Conservation (phyloP, 2,797 vertebrate genomes). For the Potorous gilbertii region DNA sequence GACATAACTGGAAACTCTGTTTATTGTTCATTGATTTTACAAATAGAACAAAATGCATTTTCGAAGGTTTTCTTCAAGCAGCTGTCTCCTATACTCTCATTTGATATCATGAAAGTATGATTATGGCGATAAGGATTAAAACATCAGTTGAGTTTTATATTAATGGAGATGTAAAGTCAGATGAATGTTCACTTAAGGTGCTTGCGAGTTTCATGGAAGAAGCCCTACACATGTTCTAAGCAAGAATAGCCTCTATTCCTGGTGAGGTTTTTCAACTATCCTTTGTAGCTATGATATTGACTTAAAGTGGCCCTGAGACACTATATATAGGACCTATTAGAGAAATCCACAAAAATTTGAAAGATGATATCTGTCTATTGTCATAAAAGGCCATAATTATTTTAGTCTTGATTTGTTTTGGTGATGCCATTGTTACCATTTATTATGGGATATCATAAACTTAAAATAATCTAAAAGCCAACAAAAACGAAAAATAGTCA, state of each 20-base stretch:
- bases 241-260: neutral
- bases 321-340: neutral
- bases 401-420: neutral
- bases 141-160: neutral
- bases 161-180: neutral
- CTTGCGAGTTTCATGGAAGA: neutral
- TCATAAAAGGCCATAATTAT: neutral
- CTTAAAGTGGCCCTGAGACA: neutral
- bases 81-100: neutral
- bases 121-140: neutral
- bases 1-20: neutral
- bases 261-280: neutral
- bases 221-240: neutral
- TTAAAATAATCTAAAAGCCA: neutral
- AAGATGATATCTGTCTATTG: neutral
- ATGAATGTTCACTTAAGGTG: neutral
- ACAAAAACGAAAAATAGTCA: neutral
- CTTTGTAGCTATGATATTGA: neutral
- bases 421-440: neutral
- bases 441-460: neutral
- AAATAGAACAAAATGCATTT: neutral
- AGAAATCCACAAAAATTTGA: neutral
- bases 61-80: neutral
- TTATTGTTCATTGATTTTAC: neutral
- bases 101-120: neutral